Conservation (phyloP, 2,113 vertebrate genomes). For the Procapra przewalskii region DNA sequence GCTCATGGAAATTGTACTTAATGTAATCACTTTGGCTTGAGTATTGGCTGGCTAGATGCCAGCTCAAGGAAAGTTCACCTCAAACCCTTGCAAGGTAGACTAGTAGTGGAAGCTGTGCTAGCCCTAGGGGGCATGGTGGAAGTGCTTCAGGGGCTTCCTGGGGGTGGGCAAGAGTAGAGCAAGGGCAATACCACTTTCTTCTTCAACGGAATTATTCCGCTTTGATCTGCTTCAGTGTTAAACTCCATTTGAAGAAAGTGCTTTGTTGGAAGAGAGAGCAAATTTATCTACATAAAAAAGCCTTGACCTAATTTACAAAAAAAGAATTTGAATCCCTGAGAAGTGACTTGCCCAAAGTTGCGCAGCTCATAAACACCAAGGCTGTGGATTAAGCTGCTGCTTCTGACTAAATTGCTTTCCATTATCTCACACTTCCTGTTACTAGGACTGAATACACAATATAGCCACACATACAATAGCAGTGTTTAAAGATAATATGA, state of each 20-base stretch:
- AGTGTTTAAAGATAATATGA: neutral
- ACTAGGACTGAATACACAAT: neutral
- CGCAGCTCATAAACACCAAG: neutral
- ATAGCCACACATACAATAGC: neutral
- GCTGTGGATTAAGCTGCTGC: neutral
- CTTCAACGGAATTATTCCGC: neutral
- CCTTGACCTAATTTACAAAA: neutral
- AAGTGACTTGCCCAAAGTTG: neutral
- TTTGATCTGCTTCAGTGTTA: neutral
- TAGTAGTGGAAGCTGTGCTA: neutral
- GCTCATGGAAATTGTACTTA: slow-evolving; percentile 26
- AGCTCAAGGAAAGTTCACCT: neutral
- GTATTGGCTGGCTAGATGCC: neutral
- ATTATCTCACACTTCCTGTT: neutral
- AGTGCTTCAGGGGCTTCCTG: neutral
- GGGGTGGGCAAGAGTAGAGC: neutral
- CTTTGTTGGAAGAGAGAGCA: neutral
- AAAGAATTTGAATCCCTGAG: neutral
- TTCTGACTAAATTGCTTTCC: neutral
- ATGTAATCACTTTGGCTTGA: neutral
- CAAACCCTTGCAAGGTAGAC: neutral
- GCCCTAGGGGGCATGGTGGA: neutral
- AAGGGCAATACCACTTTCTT: neutral
- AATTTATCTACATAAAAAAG: neutral
- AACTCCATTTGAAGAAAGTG: neutral